Evolutionary conservation across 2,113 vertebrate genomes (phyloP), one percentile per base, ranked within the genome.

Genomic region (Tachysurus fulvidraco): DNA sequence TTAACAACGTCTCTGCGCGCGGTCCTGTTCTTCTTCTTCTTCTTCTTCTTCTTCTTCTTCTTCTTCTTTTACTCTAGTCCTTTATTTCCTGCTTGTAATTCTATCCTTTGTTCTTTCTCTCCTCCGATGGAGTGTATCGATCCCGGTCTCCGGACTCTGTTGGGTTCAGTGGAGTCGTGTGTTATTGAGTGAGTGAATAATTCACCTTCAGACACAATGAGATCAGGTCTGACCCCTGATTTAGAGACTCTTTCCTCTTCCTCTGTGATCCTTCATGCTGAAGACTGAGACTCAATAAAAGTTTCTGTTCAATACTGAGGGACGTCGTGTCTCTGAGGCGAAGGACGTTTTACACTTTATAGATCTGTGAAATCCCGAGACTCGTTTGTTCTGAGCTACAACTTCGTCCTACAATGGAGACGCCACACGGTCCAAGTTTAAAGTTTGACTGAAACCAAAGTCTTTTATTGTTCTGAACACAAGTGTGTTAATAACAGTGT

Each of bases 151-250:
- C 12, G 3, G 46, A 30, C 46, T 46, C 41, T 55, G 74, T 54
- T 10, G 28, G 28, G 77, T 52, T 79, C 28, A 21, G 13, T 2
- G 50, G 52, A 80, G 77, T 59, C 50, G 44, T 10, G 41, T 50
- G 73, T 76, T 52, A 76, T 76, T 52, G 73, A 76, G 73, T 76
- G 73, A 52, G 44, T 76, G 44, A 76, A 44, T 12, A 50, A 78
- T 55, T 78, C 76, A 30, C 76, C 50, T 55, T 28, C 50, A 54
- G 52, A 55, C 52, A 12, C 28, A 11, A n/a, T 10, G 5, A 16
- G 30, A 28, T 78, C 2, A 9, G 74, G 13, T 59, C 77, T 57
- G 54, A 59, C 52, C 74, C 55, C 76, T 78, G 50, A 55, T 30
- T 78, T 28, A 78, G 6, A 77, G 76, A 54, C 28, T 77, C 74